Conservation (phyloP, 2,888 invertebrate genomes). For the Matsumyia berberina region DNA sequence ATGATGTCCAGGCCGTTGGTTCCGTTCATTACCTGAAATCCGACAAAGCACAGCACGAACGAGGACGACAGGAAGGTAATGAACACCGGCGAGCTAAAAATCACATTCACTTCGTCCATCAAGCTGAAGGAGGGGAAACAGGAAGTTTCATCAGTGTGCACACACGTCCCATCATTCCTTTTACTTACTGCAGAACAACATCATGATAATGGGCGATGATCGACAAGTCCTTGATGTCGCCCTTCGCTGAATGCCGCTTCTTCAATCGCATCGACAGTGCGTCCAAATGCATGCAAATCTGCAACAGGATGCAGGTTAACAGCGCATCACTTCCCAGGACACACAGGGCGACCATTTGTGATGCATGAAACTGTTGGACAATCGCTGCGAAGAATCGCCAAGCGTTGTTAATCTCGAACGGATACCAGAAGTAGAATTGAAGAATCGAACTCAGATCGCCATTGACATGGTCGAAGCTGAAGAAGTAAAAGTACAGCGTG, state of each 20-base stretch:
- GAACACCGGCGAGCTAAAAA: constrained; percentile 16
- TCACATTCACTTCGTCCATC: constrained; percentile 41
- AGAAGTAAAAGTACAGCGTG: constrained; percentile 13
- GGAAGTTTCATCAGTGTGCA: background rate
- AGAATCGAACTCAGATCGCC: constrained; percentile 10
- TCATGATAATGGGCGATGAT: constrained; percentile 16
- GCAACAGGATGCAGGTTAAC: constrained; percentile 10
- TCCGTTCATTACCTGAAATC: constrained; percentile 44
- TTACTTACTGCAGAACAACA: constrained; percentile 31
- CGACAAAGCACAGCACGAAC: constrained; percentile 39
- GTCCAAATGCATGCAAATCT: constrained; percentile 43
- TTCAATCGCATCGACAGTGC: constrained; percentile 10
- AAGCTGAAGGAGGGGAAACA: constrained; percentile 4
- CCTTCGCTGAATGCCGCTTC: background rate
- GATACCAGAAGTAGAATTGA: constrained; percentile 34
- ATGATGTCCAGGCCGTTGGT: background rate
- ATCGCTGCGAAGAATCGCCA: background rate
- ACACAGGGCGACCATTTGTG: constrained; percentile 1
- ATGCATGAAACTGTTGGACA: constrained; percentile 20
- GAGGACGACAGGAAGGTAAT: constrained; percentile 24
- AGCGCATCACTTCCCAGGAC: constrained; percentile 27
- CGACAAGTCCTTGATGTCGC: constrained; percentile 42
- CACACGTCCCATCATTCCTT: background rate
- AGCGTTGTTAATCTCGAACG: constrained; percentile 12
- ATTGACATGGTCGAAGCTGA: constrained; percentile 1